Percentiles rank a stretch among this genome's conserved stretches.
Conservation (phyloP, 2,113 vertebrate species). For the Caracal caracal region DNA sequence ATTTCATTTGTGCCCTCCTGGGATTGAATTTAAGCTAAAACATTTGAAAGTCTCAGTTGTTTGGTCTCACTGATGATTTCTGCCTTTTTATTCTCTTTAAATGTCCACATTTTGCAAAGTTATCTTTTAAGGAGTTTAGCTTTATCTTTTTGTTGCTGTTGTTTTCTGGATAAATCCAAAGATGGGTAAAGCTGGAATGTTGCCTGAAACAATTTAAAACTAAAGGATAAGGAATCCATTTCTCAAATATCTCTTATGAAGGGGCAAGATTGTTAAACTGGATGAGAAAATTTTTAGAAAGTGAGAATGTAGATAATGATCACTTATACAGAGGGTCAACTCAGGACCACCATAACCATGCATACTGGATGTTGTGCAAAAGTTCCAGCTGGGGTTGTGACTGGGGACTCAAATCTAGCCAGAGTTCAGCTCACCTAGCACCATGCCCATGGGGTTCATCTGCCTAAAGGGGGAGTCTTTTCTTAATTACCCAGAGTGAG, state of each 20-base stretch:
- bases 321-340: background rate
- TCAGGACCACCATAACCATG: background rate
- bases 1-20: constrained; percentile 83
- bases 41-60: constrained; percentile 67
- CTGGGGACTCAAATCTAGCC: background rate
- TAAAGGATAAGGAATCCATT: constrained; percentile 31
- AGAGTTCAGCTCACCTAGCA: constrained; percentile 22
- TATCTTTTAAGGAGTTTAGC: constrained; percentile 7
- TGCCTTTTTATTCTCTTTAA: constrained; percentile 9
- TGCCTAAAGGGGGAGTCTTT: background rate
- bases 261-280: constrained; percentile 54
- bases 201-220: constrained; percentile 48
- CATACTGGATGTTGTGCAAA: background rate
- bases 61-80: constrained; percentile 72
- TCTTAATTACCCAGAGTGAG: background rate
- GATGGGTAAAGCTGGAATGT: constrained; percentile 59
- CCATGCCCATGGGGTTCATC: rapidly evolving
- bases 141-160: background rate
- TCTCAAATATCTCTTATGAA: constrained; percentile 53
- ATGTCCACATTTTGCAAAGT: constrained; percentile 46
- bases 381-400: background rate
- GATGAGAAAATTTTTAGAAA: constrained; percentile 60
- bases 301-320: constrained; percentile 57
- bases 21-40: constrained; percentile 81
- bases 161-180: constrained; percentile 43